Evolutionary conservation across 1,140 invertebrate species (phyloP).

Genomic region (Lethocerus indicus): DNA sequence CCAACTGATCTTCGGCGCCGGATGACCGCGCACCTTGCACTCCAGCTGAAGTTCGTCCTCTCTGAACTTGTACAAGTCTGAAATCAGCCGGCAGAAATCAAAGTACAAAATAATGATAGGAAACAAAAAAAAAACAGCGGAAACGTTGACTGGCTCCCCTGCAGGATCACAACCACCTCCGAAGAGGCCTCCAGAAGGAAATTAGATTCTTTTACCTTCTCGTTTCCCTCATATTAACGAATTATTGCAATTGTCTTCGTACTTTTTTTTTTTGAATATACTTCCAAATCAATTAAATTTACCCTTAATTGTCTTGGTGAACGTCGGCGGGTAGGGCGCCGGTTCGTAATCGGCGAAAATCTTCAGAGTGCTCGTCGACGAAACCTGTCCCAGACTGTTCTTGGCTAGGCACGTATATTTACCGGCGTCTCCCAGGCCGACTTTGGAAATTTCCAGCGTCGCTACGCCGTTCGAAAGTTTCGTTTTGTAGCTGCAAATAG

Average conservation of each 20-base stretch:
- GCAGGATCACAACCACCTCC: too few species aligned
- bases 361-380: slow-evolving; percentile 47
- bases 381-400: slow-evolving; percentile 33
- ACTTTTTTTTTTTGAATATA: too few species aligned
- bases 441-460: slow-evolving; percentile 22
- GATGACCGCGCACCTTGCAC: slow-evolving; percentile 53
- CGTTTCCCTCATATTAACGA: too few species aligned
- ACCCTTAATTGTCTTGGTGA: slow-evolving; percentile 55
- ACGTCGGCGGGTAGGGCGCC: slow-evolving; percentile 45
- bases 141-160: too few species aligned
- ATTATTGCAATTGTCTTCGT: too few species aligned
- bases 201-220: too few species aligned
- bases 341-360: slow-evolving; percentile 41
- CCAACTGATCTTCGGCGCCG: slow-evolving; percentile 55
- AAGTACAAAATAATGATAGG: background rate
- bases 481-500: slow-evolving; percentile 11
- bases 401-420: slow-evolving; percentile 13
- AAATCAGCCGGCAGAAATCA: too few species aligned
- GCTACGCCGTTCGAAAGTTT: too few species aligned
- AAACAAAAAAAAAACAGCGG: too few species aligned
- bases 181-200: too few species aligned
- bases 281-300: too few species aligned
- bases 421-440: slow-evolving; percentile 9
- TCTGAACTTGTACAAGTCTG: slow-evolving; percentile 46
- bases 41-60: slow-evolving; percentile 59